Percentiles rank a stretch among this genome's conserved stretches.
These are phyloP conservation scores for Xiphophorus couchianus DNA, from an alignment of 2,113 vertebrate genomes.

Conservation along the genomic window DNA sequence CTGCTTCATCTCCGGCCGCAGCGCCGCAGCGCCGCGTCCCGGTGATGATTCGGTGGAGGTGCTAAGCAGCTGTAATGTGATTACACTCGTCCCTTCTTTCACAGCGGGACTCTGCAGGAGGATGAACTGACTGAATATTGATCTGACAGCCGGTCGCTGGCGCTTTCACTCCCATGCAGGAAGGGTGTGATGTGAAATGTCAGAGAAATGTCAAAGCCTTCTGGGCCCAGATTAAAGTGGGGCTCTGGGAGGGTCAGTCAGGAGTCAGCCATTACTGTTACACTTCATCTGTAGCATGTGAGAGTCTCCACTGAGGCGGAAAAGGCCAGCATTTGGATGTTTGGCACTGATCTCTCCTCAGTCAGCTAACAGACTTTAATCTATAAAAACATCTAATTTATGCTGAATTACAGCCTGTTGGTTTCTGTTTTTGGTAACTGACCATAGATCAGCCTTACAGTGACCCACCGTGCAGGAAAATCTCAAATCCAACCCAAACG, in stretches of 20 bases:
- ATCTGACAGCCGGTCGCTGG: slow-evolving; percentile 25
- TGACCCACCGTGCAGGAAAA: too few relatives aligned
- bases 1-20: not conserved
- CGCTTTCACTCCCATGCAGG: slow-evolving; percentile 22
- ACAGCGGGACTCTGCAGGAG: slow-evolving; percentile 5
- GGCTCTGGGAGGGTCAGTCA: slow-evolving; percentile 44
- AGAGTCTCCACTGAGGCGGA: not conserved
- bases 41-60: not conserved
- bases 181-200: slow-evolving; percentile 51
- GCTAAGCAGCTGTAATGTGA: not conserved
- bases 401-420: not conserved
- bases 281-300: not conserved
- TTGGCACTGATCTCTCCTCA: slow-evolving; percentile 13
- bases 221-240: slow-evolving; percentile 45
- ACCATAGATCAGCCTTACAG: too few relatives aligned
- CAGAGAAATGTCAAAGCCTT: slow-evolving; percentile 67
- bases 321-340: slow-evolving; percentile 29
- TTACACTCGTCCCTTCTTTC: slow-evolving; percentile 4
- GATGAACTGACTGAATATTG: slow-evolving; percentile 34
- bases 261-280: slow-evolving; percentile 32
- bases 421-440: too few relatives aligned
- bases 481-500: too few relatives aligned
- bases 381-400: not conserved
- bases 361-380: not conserved
- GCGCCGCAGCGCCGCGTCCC: not conserved